Base-by-base conservation (phyloP, 2,113 vertebrate genomes). In the Petromus typicus region DNA sequence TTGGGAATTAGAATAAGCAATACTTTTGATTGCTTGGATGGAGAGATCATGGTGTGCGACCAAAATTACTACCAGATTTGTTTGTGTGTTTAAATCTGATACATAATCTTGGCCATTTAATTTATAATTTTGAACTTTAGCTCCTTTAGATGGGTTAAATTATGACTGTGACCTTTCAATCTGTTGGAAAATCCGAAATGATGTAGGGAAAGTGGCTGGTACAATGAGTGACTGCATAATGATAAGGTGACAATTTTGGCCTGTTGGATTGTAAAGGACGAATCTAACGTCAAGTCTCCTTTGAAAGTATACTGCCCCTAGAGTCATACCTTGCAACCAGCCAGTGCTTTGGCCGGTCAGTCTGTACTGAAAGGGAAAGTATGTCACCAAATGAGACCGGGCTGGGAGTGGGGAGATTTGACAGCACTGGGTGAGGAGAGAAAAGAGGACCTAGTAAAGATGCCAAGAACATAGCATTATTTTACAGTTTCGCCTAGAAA, bases 61-160 rank as follows among this genome's bases (percentile, higher is more conserved):
- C 45, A 37, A 54, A 82, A 37, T 81, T 56, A 80, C 83, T 54
- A n/a, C 2, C 17, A 54, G 51, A 51, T 59, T 91, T 13, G 5
- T 32, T 64, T 87, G 43, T 89, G 92, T 75, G 23, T 84, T 96
- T 92, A 88, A 93, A 71, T 93, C 11, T 57, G 76, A n/a, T 45
- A 7, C 63, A 5, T 71, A 5, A n/a, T 73, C 64, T 88, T 61
- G 43, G 27, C 45, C 14, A 32, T 69, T 88, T 84, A 22, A 66
- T 27, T 89, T 64, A 12, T 13, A 11, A 34, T 45, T 85, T 78
- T 78, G 56, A 40, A 79, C 22, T n/a, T 81, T 7, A 76, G 4
- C 84, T 82, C 9, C 61, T 48, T 90, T 71, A 73, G 82, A 30
- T 27, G 30, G 5, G 3, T 51, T 83, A 54, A 23, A 23, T 69